Base-by-base conservation (phyloP, 2,888 invertebrate species). In the Hypena proboscidalis region DNA sequence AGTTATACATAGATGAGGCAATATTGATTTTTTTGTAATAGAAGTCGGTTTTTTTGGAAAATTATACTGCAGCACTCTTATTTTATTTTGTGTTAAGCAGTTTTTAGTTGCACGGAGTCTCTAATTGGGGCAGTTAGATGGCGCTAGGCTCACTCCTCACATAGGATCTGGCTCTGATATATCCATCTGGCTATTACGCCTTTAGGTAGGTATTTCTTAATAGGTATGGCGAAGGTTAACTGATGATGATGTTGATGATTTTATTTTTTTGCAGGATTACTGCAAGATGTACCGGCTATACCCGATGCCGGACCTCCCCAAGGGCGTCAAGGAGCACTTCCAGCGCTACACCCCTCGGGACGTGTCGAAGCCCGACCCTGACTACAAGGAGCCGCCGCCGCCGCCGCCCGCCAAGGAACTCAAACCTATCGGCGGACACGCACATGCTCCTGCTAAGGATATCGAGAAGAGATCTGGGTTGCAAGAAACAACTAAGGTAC, bases 221-320 rank as follows among this genome's bases (percentile, higher is more conserved):
- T n/a, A n/a, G n/a, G n/a, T n/a, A n/a, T n/a, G n/a, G n/a, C n/a
- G n/a, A n/a, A n/a, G n/a, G n/a, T n/a, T n/a, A n/a, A n/a, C n/a
- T n/a, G n/a, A n/a, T n/a, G n/a, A n/a, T n/a, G n/a, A n/a, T n/a
- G 8, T 11, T 21, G 4, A 9, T 9, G 3, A 1, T 32, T 9
- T 5, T 20, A 13, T 17, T 19, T 10, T 4, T 5, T 22, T 19
- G 2, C 73, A 88, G 88, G 76, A 77, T 13, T 88, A 89, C 76
- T 87, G 87, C 75, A 76, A 74, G 57, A 43, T 82, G 57, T 59
- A 84, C 74, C 83, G 86, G 0, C 70, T 89, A 58, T 83, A 84
- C 67, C 80, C 85, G 55, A 70, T 79, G 82, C 84, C 85, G 42
- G 66, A 67, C 4, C 71, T 86, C 40, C 80, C 86, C 0, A 5